Evolutionary conservation across 2,113 vertebrate genomes (phyloP).

Genomic region (Pipa parva): DNA sequence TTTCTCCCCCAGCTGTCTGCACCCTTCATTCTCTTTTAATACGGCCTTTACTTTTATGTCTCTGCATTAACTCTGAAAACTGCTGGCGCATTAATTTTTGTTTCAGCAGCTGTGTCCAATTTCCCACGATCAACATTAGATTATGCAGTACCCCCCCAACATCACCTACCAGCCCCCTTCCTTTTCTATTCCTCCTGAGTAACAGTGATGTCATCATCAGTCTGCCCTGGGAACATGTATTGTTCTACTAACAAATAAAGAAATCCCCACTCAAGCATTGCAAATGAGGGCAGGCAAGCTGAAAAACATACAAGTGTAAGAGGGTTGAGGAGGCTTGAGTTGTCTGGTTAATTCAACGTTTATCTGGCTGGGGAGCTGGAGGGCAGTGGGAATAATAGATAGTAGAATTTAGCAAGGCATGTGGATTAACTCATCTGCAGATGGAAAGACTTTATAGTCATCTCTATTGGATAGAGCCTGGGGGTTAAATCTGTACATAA

Average conservation of each 20-base stretch:
- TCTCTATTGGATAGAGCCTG: too few species aligned
- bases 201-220: slow-evolving; percentile 61
- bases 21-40: too few species aligned
- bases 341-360: slow-evolving; percentile 60
- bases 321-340: slow-evolving; percentile 51
- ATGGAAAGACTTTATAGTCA: background rate
- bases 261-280: slow-evolving; percentile 91
- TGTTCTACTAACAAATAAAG: slow-evolving; percentile 78
- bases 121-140: slow-evolving; percentile 60
- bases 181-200: slow-evolving; percentile 52
- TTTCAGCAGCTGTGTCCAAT: slow-evolving; percentile 56
- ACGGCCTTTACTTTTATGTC: background rate
- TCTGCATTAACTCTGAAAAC: slow-evolving; percentile 46
- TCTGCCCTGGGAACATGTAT: slow-evolving; percentile 62
- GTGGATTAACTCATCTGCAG: slow-evolving; percentile 29
- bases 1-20: too few species aligned
- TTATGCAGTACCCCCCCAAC: slow-evolving; percentile 50
- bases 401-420: slow-evolving; percentile 32
- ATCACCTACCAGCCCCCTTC: slow-evolving; percentile 41
- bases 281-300: slow-evolving; percentile 82
- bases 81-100: slow-evolving; percentile 53
- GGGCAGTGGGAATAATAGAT: slow-evolving; percentile 25
- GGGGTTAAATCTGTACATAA: too few species aligned
- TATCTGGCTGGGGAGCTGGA: slow-evolving; percentile 51
- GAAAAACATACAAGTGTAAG: slow-evolving; percentile 44